Base-by-base conservation (phyloP, 1,140 invertebrate species). In the Caerostris darwini region DNA sequence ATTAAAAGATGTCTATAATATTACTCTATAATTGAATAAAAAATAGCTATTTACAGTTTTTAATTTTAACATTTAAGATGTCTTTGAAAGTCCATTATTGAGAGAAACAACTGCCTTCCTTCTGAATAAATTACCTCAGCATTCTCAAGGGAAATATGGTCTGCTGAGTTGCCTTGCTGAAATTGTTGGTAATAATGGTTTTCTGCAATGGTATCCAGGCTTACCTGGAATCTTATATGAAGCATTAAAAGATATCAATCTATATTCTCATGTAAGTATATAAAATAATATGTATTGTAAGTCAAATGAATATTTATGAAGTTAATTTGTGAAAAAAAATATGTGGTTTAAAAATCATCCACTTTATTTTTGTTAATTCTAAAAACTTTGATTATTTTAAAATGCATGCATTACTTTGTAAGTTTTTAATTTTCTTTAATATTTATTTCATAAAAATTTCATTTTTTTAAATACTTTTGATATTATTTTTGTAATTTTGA, bases 251-350 rank as follows among this genome's bases (percentile, higher is more conserved):
- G 96, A 96, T 77, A 95, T 95, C 58, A 95, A 95, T 6, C 61
- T 96, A 53, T 95, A 95, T 58, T 95, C 95, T 88, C 95, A 96
- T 95, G 96, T 96, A 95, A 95, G 95, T 95, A 81, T 59, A 54
- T 34, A 34, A 34, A 34, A 34, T 34, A 34, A 34, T 34, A 34
- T 34, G 34, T n/a, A n/a, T 34, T 34, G 34, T 34, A 34, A 34
- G 34, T 34, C 34, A 34, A 34, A 34, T 34, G 34, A 34, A 34
- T 34, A 34, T 34, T 34, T 34, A 34, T 34, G 2, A 34, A 34
- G 34, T 34, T 34, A 34, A 34, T 34, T 34, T 34, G 34, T 0
- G 34, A 34, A 34, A 34, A 34, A 34, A 34, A 34, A 34, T 34
- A 1, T 34, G 34, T 34, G 34, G 0, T 34, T 34, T 34, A 34